Base-by-base conservation (phyloP, 2,888 invertebrate genomes). In the Stenoptilia bipunctidactyla region DNA sequence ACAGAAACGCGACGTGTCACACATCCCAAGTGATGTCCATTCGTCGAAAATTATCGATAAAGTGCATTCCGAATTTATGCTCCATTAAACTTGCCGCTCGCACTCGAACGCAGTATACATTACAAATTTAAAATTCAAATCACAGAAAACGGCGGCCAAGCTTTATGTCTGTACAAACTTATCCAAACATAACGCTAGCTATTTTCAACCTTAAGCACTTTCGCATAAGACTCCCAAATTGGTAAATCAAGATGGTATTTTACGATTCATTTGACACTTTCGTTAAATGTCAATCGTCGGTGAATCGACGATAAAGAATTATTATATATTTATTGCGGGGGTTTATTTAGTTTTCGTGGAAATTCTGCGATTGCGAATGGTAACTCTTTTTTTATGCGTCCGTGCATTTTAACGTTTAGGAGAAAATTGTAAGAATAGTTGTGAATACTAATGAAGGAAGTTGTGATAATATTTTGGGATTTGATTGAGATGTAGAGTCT, bases 51-150 rank as follows among this genome's bases (percentile, higher is more conserved):
- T 68, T 66, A 66, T 57, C 63, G 69, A 69, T 71, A 67, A 61
- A 66, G 60, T 72, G 73, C 73, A 74, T 71, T 69, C 57, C 60
- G 61, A 60, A 56, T 68, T 68, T 56, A 66, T 72, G 61, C 60
- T 52, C 76, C 69, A 80, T 79, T 80, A 69, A 77, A 77, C 77
- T 73, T 58, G 68, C 73, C 72, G 71, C 73, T 56, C 44, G 55
- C 45, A 51, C 1, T 53, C 61, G 54, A 56, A 54, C 56, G 55
- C 58, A 61, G 66, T 61, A 61, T 66, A 60, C 64, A 62, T 62
- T 55, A 20, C 47, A 53, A 56, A 68, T 74, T 79, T 75, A 56
- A 69, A 74, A 79, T 80, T 79, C 79, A 48, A 58, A 64, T 51
- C 74, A 69, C 70, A 66, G 44, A 45, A 52, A 51, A 52, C 58